Evolutionary conservation across 35 echinoderm and acorn worm species (phyloP).

Genomic region (Heliocidaris erythrogramma): DNA sequence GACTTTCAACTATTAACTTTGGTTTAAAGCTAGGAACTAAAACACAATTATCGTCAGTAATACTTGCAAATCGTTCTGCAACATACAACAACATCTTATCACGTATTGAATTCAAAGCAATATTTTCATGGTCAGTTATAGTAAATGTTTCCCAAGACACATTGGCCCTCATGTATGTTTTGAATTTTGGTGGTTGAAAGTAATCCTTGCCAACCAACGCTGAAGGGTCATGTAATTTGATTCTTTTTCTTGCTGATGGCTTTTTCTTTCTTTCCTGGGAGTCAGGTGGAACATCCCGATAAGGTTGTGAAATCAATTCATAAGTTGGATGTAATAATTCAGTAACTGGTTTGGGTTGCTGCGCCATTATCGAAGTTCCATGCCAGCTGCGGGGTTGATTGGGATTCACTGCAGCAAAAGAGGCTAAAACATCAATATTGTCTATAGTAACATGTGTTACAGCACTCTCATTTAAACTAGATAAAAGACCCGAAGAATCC

Average conservation of each 20-base stretch:
- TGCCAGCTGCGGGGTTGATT: conserved; percentile 49
- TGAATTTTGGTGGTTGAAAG: neutral
- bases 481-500: neutral
- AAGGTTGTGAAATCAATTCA: neutral
- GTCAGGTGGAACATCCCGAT: neutral
- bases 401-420: conserved; percentile 53
- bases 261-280: neutral
- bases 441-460: conserved; percentile 47
- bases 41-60: neutral
- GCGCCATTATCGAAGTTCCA: conserved; percentile 62
- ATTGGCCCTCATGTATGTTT: neutral
- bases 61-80: neutral
- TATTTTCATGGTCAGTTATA: neutral
- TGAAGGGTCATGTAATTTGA: neutral
- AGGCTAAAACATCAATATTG: conserved; percentile 51
- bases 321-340: neutral
- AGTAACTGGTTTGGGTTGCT: conserved; percentile 55
- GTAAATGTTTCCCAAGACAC: conserved; percentile 8
- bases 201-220: neutral
- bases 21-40: neutral
- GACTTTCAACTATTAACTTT: neutral
- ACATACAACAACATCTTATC: neutral
- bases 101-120: neutral
- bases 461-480: neutral
- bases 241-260: neutral